Conservation (phyloP, 2,888 invertebrate species). For the Xestia sexstrigata region DNA sequence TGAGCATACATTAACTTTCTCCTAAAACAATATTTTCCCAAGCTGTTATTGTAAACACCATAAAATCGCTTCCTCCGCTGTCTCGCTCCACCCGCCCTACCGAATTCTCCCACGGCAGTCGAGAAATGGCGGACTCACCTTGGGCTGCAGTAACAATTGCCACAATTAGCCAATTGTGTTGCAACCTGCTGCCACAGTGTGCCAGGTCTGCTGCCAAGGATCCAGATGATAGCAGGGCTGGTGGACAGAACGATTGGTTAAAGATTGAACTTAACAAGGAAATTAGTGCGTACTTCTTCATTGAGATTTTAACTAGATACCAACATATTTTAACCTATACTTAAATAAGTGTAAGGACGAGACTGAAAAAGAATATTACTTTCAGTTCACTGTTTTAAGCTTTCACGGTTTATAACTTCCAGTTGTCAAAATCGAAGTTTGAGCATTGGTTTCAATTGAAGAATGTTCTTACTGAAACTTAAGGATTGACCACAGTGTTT, state of each 20-base stretch:
- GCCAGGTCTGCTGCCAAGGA: slow-evolving; percentile 63
- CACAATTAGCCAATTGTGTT: slow-evolving; percentile 78
- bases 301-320: neutral
- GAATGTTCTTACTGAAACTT: neutral
- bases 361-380: neutral
- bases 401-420: neutral
- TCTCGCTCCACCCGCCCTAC: slow-evolving; percentile 41
- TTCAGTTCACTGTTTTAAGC: neutral
- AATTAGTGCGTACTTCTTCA: neutral
- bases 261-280: neutral
- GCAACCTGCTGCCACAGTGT: slow-evolving; percentile 67
- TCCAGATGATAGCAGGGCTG: slow-evolving; percentile 57
- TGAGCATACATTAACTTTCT: neutral
- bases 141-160: slow-evolving; percentile 75
- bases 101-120: slow-evolving; percentile 77
- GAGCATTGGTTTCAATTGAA: neutral
- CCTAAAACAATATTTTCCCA: neutral
- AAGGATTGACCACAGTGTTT: neutral
- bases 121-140: slow-evolving; percentile 73
- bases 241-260: slow-evolving; percentile 17
- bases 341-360: neutral
- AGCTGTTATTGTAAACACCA: neutral
- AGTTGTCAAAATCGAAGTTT: neutral
- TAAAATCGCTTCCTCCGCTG: slow-evolving; percentile 18
- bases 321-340: neutral